Conservation (phyloP, 2,113 vertebrate species). For the Nesogale talazaci region DNA sequence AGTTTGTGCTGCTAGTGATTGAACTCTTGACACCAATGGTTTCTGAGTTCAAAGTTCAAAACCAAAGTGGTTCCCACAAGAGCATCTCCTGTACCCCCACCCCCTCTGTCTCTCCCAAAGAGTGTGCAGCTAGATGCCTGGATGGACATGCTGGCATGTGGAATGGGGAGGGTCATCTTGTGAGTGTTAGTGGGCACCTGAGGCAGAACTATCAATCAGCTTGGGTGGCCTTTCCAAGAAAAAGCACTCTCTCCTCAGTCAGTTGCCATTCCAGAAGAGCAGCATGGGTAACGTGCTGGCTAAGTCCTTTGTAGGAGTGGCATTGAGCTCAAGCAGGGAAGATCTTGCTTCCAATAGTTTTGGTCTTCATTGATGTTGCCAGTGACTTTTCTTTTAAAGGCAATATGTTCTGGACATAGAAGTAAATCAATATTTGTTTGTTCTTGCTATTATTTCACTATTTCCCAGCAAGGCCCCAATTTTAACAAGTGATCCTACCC, state of each 20-base stretch:
- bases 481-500: slow-evolving; percentile 61
- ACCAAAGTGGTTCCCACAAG: slow-evolving; percentile 40
- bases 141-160: slow-evolving; percentile 38
- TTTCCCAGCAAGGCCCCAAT: slow-evolving; percentile 54
- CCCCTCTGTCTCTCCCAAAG: background rate
- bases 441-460: slow-evolving; percentile 54
- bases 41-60: slow-evolving; percentile 68
- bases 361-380: slow-evolving; percentile 66
- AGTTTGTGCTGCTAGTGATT: slow-evolving; percentile 81
- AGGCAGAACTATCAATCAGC: slow-evolving; percentile 71
- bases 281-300: slow-evolving; percentile 71
- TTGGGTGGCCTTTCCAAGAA: background rate
- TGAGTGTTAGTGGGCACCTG: slow-evolving; percentile 78
- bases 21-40: slow-evolving; percentile 63
- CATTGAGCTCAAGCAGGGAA: slow-evolving; percentile 60
- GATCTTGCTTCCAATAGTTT: slow-evolving; percentile 70
- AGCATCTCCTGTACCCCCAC: background rate
- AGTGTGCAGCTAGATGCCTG: slow-evolving; percentile 55
- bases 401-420: slow-evolving; percentile 66
- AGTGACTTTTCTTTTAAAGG: slow-evolving; percentile 67
- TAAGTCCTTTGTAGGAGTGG: slow-evolving; percentile 58
- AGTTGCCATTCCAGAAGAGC: slow-evolving; percentile 49
- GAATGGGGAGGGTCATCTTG: slow-evolving; percentile 37
- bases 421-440: slow-evolving; percentile 60
- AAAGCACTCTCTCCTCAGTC: background rate